Base-by-base conservation (phyloP, 2,888 invertebrate species). In the Cheiracanthium punctorium region DNA sequence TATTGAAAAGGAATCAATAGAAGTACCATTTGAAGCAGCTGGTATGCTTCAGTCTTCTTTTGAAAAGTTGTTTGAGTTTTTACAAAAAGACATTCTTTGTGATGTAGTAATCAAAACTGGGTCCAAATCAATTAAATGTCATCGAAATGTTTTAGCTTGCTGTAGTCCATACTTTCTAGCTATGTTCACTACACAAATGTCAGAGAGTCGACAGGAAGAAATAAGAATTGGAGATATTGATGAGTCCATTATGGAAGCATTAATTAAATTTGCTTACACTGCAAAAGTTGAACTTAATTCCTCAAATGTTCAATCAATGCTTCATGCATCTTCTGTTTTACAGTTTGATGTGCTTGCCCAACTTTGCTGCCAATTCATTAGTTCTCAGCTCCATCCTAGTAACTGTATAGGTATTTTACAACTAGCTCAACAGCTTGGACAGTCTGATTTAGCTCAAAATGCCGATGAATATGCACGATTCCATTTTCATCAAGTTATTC, bases 201-300 rank as follows among this genome's bases (percentile, higher is more conserved):
- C 91, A 1, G 92, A 92, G 87, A 90, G 91, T 71, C 89, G 89
- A 33, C 90, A 91, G 79, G 89, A 89, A 43, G 87, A 89, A 12
- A 81, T 89, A 70, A 88, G 79, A 17, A 89, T 89, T 30, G 74
- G 88, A 72, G 92, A 92, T 87, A 91, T 92, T 74, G 91, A 92
- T 86, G 91, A 90, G 80, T 89, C 88, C 52, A 91, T 91, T 10
- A 89, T 92, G 89, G 90, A 90, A 65, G 89, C 90, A 29, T 90
- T 92, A 5, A 90, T 93, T 8, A 90, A 91, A 74, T 93, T 91
- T 91, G 92, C 92, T 8, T 93, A 93, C 90, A 92, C 92, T 4
- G 91, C 91, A 41, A 91, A 91, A 80, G 91, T 93, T 29, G 88
- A 89, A 12, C 89, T 93, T 5, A 91, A 90, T 52, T 90, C 91